Conservation (phyloP, 2,113 vertebrate species). For the Nerophis lumbriciformis region DNA sequence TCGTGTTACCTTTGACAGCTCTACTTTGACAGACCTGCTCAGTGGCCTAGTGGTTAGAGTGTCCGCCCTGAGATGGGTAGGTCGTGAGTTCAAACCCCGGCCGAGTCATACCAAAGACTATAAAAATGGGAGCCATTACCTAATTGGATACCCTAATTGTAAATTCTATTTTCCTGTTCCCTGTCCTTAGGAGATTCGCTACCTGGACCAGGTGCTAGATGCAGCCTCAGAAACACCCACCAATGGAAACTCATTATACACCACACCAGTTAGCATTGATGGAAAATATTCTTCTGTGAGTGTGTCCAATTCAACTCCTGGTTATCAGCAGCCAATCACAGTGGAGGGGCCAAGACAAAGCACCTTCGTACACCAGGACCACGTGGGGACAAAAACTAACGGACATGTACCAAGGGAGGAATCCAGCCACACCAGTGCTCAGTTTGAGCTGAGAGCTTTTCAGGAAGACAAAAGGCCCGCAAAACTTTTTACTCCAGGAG, state of each 20-base stretch:
- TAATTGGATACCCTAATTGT: not conserved
- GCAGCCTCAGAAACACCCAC: constrained; percentile 80
- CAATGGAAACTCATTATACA: constrained; percentile 74
- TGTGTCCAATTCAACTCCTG: constrained; percentile 43
- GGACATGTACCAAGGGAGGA: constrained; percentile 54
- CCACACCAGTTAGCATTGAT: constrained; percentile 48
- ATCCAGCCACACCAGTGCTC: constrained; percentile 69
- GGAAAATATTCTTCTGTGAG: constrained; percentile 62
- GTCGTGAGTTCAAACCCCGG: no score
- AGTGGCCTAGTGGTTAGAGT: no score
- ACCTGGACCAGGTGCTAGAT: constrained; percentile 91
- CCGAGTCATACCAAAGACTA: no score
- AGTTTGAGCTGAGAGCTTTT: constrained; percentile 90
- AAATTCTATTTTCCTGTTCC: not conserved
- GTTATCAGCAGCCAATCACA: constrained; percentile 44
- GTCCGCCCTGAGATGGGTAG: no score
- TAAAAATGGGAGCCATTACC: no score
- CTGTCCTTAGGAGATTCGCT: constrained; percentile 81
- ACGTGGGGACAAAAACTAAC: constrained; percentile 55
- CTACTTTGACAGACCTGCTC: no score
- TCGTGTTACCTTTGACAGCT: no score
- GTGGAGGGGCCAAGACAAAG: constrained; percentile 54
- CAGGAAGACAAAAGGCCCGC: constrained; percentile 92
- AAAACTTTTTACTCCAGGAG: constrained; percentile 82
- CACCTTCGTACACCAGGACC: constrained; percentile 55